A percentile compares a stretch with the other conserved stretches of the same genome.
These are phyloP conservation scores for Andrena marginata DNA, from an alignment of 2,888 invertebrate species.

Conservation along the genomic window DNA sequence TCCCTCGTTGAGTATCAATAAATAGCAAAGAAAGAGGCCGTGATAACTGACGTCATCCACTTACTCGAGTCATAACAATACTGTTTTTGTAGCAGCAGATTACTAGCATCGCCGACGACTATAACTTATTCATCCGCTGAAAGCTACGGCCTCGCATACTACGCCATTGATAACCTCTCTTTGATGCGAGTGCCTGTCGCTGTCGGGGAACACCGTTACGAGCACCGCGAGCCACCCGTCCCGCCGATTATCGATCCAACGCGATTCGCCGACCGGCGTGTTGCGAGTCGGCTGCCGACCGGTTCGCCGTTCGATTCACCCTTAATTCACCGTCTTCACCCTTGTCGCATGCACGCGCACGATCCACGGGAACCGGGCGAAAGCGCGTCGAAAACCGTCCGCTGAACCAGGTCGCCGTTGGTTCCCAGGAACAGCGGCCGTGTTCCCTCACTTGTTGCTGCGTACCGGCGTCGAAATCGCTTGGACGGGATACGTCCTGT, in stretches of 20 bases:
- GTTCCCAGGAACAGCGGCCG: slow-evolving; percentile 7
- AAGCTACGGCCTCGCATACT: slow-evolving; percentile 48
- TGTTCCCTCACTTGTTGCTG: slow-evolving; percentile 56
- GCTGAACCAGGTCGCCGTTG: not conserved
- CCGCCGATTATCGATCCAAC: slow-evolving; percentile 46
- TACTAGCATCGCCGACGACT: slow-evolving; percentile 59
- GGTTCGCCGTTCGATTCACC: not conserved
- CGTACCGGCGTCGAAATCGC: slow-evolving; percentile 53
- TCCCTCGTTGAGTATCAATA: slow-evolving; percentile 61
- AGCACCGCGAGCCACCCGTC: not conserved
- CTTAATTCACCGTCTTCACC: not conserved
- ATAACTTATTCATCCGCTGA: slow-evolving; percentile 65
- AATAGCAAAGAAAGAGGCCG: slow-evolving; percentile 62
- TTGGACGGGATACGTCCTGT: slow-evolving; percentile 37
- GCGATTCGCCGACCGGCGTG: slow-evolving; percentile 14
- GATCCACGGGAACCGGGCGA: too few relatives aligned
- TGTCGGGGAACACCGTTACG: slow-evolving; percentile 26
- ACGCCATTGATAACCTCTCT: slow-evolving; percentile 67
- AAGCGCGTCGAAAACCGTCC: not conserved
- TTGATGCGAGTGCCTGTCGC: slow-evolving; percentile 52
- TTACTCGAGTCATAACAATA: slow-evolving; percentile 66
- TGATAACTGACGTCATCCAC: slow-evolving; percentile 65
- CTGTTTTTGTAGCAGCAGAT: slow-evolving; percentile 64
- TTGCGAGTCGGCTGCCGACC: not conserved
- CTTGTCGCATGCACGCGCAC: too few relatives aligned